Conservation (phyloP, 1,140 invertebrate genomes). For the Cephus cinctus region DNA sequence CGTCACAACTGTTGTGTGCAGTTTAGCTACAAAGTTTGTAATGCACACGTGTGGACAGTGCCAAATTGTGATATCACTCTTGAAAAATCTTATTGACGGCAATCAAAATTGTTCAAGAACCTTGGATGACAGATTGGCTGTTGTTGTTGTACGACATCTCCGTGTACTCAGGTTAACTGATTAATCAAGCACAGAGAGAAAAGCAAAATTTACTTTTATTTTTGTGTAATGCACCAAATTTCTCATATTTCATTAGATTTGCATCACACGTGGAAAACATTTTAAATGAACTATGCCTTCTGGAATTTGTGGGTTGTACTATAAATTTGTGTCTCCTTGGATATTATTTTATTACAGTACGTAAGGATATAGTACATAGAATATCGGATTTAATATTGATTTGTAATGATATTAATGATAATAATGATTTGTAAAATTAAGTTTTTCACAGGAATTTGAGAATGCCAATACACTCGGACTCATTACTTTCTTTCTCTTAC, state of each 20-base stretch:
- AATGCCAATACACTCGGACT: too few relatives aligned
- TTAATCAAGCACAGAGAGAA: neutral
- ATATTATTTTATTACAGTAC: constrained; percentile 40
- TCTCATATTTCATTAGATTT: constrained; percentile 3
- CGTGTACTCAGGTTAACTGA: constrained; percentile 13
- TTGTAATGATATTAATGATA: too few relatives aligned
- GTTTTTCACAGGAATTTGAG: too few relatives aligned
- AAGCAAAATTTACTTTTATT: constrained; percentile 1
- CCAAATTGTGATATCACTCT: constrained; percentile 12
- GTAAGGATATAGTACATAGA: neutral
- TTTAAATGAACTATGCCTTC: constrained; percentile 38
- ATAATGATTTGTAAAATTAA: too few relatives aligned
- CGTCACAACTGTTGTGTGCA: too few relatives aligned
- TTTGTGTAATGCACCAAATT: neutral
- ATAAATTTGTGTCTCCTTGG: constrained; percentile 43
- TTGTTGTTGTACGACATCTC: constrained; percentile 13
- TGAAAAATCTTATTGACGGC: constrained; percentile 15
- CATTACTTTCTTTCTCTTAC: constrained; percentile 13
- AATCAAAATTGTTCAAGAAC: neutral
- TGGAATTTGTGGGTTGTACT: constrained; percentile 41
- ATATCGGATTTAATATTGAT: constrained; percentile 12
- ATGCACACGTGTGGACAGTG: constrained; percentile 23
- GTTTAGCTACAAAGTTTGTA: too few relatives aligned
- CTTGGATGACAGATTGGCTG: constrained; percentile 3
- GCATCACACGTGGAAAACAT: constrained; percentile 9